Evolutionary conservation across 2,888 invertebrate species (phyloP).

Genomic region (Epinotia bilunana): DNA sequence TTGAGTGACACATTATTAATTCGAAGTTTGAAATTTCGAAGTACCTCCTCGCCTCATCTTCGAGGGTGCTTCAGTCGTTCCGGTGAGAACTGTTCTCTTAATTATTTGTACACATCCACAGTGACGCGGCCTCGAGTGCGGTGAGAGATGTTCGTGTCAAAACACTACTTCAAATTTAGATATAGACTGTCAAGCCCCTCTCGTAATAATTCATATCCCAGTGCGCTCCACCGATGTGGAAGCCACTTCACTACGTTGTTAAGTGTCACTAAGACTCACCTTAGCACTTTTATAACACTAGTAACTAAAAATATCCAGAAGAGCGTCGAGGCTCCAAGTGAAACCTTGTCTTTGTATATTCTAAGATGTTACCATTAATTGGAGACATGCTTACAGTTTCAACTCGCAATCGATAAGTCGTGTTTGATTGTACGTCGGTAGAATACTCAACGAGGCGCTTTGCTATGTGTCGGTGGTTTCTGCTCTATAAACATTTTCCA

Average conservation of each 20-base stretch:
- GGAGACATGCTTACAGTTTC: slow-evolving; percentile 67
- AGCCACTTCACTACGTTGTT: slow-evolving; percentile 71
- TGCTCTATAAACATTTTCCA: slow-evolving; percentile 48
- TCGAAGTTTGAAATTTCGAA: slow-evolving; percentile 41
- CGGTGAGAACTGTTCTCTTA: slow-evolving; percentile 73
- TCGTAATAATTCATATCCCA: slow-evolving; percentile 71
- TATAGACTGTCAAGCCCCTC: slow-evolving; percentile 57
- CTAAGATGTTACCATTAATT: slow-evolving; percentile 63
- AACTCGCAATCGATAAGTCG: slow-evolving; percentile 70
- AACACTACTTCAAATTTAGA: slow-evolving; percentile 73
- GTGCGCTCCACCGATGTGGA: slow-evolving; percentile 59
- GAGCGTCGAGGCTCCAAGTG: slow-evolving; percentile 33
- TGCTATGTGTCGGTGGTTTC: slow-evolving; percentile 49
- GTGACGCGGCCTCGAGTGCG: slow-evolving; percentile 50
- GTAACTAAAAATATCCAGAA: slow-evolving; percentile 52
- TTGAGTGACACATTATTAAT: slow-evolving; percentile 44
- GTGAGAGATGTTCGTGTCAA: slow-evolving; percentile 61
- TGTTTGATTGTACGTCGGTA: slow-evolving; percentile 64
- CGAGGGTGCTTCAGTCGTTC: slow-evolving; percentile 65
- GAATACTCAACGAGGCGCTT: slow-evolving; percentile 60
- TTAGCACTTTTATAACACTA: slow-evolving; percentile 67
- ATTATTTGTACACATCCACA: slow-evolving; percentile 50
- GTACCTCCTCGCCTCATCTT: slow-evolving; percentile 47
- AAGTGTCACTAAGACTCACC: slow-evolving; percentile 68
- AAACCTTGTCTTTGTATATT: slow-evolving; percentile 52